Base-by-base conservation (phyloP, 2,888 invertebrate species). In the Cerceris ruficornis region DNA sequence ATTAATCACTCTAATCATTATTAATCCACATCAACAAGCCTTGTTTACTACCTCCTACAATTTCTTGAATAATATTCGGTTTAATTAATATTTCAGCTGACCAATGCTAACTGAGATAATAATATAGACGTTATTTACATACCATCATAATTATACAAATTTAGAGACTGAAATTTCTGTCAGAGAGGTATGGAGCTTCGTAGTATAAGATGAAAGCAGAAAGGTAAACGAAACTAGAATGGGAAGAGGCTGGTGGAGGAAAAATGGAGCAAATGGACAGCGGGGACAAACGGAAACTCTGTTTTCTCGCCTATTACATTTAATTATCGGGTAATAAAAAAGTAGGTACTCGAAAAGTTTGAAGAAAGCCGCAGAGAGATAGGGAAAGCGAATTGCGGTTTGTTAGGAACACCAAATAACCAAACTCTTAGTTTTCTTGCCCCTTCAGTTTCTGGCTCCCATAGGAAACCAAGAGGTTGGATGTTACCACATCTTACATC, bases 401-500 rank as follows among this genome's bases (percentile, higher is more conserved):
- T 58, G 55, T 17, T 52, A 58, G 46, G 59, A 69, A 61, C 69
- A 57, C 58, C 66, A 57, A 76, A 71, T 77, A 77, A 74, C 81
- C 82, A 57, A 81, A 83, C 82, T 85, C 83, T 78, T 75, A 67
- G 74, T 70, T 68, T 46, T 62, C 69, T 64, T 61, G 17, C 17
- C 55, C 59, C 70, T n/a, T 15, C 17, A 59, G 59, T 55, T 71
- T 71, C 62, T 76, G 50, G 65, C 59, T 17, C 68, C 68, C 65
- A 54, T 54, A 55, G 79, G 77, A 71, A 81, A 73, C 71, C 69
- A 64, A 68, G 77, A 50, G 78, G 69, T 82, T 71, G 79, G 69
- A 80, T 77, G 78, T 81, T 84, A 86, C 81, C 76, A 81, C 81
- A 75, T 81, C 80, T 84, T 85, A 82, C 80, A 78, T 79, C 77